phyloP scores from a whole-genome alignment of 2,797 vertebrate genomes.

The Adelosebastes latens region DNA sequence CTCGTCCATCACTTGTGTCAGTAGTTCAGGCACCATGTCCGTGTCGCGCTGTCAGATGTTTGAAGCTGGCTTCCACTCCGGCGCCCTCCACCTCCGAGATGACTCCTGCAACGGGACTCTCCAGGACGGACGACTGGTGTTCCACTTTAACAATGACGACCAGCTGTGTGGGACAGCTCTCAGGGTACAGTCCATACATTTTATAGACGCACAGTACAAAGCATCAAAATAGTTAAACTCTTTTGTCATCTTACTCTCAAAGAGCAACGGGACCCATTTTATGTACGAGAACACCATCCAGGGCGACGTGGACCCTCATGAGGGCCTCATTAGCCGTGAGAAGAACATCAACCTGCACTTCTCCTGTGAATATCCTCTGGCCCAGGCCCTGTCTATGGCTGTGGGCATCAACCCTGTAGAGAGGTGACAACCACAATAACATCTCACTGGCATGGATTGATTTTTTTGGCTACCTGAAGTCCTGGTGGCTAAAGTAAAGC shows the following conservation, averaged over 20 bases:
- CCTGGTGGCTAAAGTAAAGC: background rate
- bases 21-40: constrained; percentile 66
- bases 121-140: constrained; percentile 65
- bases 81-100: constrained; percentile 71
- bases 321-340: constrained; percentile 56
- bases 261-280: constrained; percentile 79
- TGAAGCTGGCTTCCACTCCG: constrained; percentile 68
- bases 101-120: constrained; percentile 63
- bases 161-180: constrained; percentile 73
- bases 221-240: too few relatives aligned
- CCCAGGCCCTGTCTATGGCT: constrained; percentile 70
- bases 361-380: constrained; percentile 73
- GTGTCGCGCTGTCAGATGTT: constrained; percentile 80
- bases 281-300: constrained; percentile 78
- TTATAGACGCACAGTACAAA: too few relatives aligned
- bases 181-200: constrained; percentile 49
- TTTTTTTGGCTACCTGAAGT: too few relatives aligned
- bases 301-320: constrained; percentile 39
- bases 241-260: constrained; percentile 22
- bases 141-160: constrained; percentile 69
- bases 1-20: constrained; percentile 56
- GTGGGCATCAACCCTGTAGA: constrained; percentile 66
- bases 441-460: background rate
- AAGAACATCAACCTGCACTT: constrained; percentile 68
- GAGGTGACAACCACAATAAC: constrained; percentile 36